Conservation (phyloP, 1,140 invertebrate species). For the Orius laevigatus region DNA sequence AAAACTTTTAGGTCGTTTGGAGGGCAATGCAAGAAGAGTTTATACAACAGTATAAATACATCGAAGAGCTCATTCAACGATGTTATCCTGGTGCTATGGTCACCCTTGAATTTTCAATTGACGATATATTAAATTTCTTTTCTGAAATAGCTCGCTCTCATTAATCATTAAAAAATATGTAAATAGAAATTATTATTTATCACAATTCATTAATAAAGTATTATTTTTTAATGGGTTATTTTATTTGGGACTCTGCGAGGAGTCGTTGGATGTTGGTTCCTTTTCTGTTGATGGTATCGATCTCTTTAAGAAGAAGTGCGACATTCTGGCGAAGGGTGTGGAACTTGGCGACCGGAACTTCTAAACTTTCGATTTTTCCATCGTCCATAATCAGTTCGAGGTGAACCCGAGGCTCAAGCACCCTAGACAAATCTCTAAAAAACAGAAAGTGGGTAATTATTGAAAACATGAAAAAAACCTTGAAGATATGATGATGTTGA, state of each 20-base stretch:
- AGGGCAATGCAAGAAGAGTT: constrained; percentile 98
- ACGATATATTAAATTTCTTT: constrained; percentile 91
- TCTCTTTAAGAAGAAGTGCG: constrained; percentile 17
- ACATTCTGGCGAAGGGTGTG: constrained; percentile 18
- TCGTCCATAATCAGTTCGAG: constrained; percentile 16
- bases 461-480: constrained; percentile 2
- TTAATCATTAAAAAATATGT: constrained; percentile 26
- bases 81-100: constrained; percentile 96
- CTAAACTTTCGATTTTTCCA: constrained; percentile 15
- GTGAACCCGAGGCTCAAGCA: constrained; percentile 18
- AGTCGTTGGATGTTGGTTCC: constrained; percentile 16
- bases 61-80: constrained; percentile 82
- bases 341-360: constrained; percentile 18
- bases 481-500: constrained; percentile 13
- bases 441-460: neutral
- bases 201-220: too few relatives aligned
- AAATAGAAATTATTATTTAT: too few relatives aligned
- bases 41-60: constrained; percentile 87
- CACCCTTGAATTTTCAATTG: constrained; percentile 86
- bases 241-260: neutral
- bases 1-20: constrained; percentile 86
- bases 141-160: constrained; percentile 96
- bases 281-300: constrained; percentile 17
- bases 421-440: constrained; percentile 18
- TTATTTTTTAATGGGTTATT: too few relatives aligned